Evolutionary conservation across 2,113 vertebrate species (phyloP).

Genomic region (Synodontis membranacea): DNA sequence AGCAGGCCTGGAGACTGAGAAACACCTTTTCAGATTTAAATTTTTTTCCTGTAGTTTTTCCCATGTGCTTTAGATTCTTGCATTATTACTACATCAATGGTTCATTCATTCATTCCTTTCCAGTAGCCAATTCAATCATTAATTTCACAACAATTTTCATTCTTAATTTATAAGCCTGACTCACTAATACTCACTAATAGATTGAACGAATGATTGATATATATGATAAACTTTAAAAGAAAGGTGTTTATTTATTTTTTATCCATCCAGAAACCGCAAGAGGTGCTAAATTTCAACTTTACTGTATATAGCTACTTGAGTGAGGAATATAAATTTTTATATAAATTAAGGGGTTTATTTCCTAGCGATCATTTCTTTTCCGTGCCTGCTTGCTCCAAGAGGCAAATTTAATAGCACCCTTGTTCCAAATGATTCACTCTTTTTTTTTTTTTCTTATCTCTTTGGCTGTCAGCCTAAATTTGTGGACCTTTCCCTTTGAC

Average conservation of each 20-base stretch:
- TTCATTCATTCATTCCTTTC: neutral
- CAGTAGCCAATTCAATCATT: neutral
- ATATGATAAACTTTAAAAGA: neutral
- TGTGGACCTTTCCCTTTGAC: slow-evolving; percentile 3
- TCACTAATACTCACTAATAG: too few relatives aligned
- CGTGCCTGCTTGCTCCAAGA: neutral
- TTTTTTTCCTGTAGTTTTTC: neutral
- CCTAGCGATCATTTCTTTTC: neutral
- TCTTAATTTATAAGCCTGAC: neutral
- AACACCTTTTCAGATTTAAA: neutral
- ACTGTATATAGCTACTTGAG: neutral
- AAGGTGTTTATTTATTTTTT: neutral
- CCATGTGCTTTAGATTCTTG: neutral
- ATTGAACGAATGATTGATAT: neutral
- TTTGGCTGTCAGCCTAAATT: neutral
- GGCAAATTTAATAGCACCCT: neutral
- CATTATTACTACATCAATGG: neutral
- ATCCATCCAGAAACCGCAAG: neutral
- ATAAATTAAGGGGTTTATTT: neutral
- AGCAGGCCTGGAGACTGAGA: neutral
- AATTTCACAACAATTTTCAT: neutral
- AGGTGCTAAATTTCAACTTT: neutral
- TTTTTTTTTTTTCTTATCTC: neutral
- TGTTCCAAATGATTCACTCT: neutral
- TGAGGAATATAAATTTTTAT: neutral